Evolutionary conservation across 2,888 invertebrate genomes (phyloP).

Genomic region (Diplolepis rosae): DNA sequence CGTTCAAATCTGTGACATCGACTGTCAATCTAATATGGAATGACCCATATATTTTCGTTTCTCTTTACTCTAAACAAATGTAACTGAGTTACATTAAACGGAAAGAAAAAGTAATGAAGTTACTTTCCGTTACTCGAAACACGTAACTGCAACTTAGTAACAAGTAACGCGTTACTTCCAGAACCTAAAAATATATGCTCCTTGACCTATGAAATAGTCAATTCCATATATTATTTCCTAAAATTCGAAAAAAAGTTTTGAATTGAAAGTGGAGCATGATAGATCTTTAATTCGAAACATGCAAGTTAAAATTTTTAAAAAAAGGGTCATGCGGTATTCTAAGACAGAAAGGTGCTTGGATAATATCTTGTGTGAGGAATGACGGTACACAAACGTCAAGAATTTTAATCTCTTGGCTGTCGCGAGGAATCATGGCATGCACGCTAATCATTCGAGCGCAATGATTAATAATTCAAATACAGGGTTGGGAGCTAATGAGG

Average conservation of each 20-base stretch:
- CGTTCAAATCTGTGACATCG: too few relatives aligned
- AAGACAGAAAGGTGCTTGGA: slow-evolving; percentile 7
- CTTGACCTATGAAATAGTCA: too few relatives aligned
- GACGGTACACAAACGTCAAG: slow-evolving; percentile 16
- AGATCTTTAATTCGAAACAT: background rate
- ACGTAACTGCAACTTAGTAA: too few relatives aligned
- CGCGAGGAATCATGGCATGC: slow-evolving; percentile 23
- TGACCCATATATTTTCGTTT: too few relatives aligned
- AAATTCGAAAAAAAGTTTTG: background rate
- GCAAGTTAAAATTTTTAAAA: background rate
- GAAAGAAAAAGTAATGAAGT: too few relatives aligned
- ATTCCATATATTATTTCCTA: too few relatives aligned
- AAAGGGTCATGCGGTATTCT: background rate
- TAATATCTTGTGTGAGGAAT: slow-evolving; percentile 14
- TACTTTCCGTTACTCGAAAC: too few relatives aligned
- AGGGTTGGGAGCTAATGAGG: background rate
- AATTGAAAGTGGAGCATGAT: background rate
- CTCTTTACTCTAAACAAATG: too few relatives aligned
- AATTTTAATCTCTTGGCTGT: slow-evolving; percentile 22
- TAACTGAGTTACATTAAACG: too few relatives aligned
- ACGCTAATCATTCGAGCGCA: slow-evolving; percentile 25
- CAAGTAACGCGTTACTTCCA: too few relatives aligned
- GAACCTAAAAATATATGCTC: too few relatives aligned
- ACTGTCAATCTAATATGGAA: too few relatives aligned
- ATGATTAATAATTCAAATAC: slow-evolving; percentile 35